Evolutionary conservation across 2,797 vertebrate species (phyloP).

Genomic region (Karalla daura): DNA sequence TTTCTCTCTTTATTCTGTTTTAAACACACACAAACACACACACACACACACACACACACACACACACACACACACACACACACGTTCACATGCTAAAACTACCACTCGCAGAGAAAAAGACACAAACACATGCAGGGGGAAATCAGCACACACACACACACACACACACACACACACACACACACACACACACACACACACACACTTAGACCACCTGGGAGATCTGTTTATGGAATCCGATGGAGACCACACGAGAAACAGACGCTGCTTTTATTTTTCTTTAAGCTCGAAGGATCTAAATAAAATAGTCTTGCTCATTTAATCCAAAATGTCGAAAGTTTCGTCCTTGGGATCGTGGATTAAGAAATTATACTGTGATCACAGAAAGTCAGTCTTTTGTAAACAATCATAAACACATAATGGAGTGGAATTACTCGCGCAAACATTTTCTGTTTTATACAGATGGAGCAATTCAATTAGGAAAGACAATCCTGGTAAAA

Average conservation of each 20-base stretch:
- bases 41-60: conserved; percentile 34
- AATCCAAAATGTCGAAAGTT: conserved; percentile 41
- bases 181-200: conserved; percentile 31
- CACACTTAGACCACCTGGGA: conserved; percentile 87
- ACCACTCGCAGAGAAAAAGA: conserved; percentile 30
- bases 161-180: conserved; percentile 30
- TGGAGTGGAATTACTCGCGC: conserved; percentile 17
- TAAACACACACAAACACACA: conserved; percentile 32
- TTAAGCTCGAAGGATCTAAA: conserved; percentile 57
- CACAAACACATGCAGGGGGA: conserved; percentile 16
- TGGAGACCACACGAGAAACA: conserved; percentile 67
- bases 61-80: conserved; percentile 11
- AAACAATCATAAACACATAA: conserved; percentile 48
- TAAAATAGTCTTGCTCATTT: conserved; percentile 52
- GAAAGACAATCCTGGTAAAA: conserved; percentile 55
- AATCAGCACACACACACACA: conserved; percentile 27
- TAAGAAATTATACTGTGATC: conserved; percentile 41
- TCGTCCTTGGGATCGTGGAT: conserved; percentile 26
- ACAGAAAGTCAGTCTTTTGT: conserved; percentile 47
- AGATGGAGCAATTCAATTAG: conserved; percentile 25
- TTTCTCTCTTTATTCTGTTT: conserved; percentile 72
- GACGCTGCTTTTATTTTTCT: conserved; percentile 60
- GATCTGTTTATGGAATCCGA: conserved; percentile 86
- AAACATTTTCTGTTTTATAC: conserved; percentile 37
- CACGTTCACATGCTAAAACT: conserved; percentile 36